These are phyloP conservation scores for Rhynchotus rufescens DNA, from an alignment of 2,797 vertebrate genomes.

Conservation along the genomic window DNA sequence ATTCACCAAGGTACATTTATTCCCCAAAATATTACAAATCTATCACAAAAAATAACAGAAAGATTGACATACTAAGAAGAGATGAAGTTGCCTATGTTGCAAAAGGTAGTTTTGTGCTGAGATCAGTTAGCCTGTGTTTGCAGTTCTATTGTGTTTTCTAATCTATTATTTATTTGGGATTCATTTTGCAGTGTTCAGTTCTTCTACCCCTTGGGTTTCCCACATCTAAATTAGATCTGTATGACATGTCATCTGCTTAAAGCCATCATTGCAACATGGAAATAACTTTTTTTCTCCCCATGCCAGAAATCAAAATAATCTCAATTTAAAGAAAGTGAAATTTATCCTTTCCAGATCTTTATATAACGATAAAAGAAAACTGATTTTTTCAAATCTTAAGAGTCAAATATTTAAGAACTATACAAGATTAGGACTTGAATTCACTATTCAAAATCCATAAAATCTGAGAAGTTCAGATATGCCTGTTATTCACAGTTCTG, in stretches of 20 bases:
- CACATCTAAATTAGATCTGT: conserved; percentile 46
- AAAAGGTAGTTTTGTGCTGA: conserved; percentile 32
- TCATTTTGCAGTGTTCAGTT: conserved; percentile 47
- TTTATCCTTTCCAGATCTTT: not conserved
- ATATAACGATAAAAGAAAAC: not conserved
- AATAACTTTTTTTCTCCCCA: not conserved
- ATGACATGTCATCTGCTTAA: conserved; percentile 30
- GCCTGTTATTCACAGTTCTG: not conserved
- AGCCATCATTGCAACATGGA: not conserved
- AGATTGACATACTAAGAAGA: not conserved
- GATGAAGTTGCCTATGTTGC: not conserved
- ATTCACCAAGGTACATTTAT: not conserved
- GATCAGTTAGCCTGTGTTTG: conserved; percentile 28
- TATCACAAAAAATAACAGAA: not conserved
- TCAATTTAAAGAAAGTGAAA: conserved; percentile 27
- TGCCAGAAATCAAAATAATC: conserved; percentile 53
- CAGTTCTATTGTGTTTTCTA: conserved; percentile 54
- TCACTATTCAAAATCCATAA: not conserved
- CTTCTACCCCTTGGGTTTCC: conserved; percentile 51
- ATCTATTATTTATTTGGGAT: conserved; percentile 65
- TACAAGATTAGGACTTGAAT: not conserved
- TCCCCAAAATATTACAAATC: not conserved
- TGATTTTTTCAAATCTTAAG: not conserved
- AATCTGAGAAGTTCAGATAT: not conserved
- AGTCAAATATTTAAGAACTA: not conserved